Evolutionary conservation across 2,888 invertebrate genomes (phyloP).

Genomic region (Pasiphila rectangulata): DNA sequence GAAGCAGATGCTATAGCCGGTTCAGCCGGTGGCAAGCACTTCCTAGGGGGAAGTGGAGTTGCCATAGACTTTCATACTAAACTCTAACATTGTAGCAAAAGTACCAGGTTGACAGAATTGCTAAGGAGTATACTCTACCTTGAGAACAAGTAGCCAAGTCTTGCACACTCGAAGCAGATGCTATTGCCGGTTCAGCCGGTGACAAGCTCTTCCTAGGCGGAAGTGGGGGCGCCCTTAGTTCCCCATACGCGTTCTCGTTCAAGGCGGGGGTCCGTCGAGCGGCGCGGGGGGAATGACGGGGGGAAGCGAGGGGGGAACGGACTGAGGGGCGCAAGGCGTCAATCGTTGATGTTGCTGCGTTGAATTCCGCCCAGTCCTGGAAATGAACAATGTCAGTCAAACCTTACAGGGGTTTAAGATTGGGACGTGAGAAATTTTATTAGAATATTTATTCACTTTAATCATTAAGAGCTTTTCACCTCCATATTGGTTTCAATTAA

Average conservation of each 20-base stretch:
- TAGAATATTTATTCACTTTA: too few relatives aligned
- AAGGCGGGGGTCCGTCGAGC: conserved; percentile 48
- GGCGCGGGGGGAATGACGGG: conserved; percentile 72
- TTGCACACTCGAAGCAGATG: conserved; percentile 65
- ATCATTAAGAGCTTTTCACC: too few relatives aligned
- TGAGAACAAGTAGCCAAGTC: conserved; percentile 58
- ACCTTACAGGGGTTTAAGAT: too few relatives aligned
- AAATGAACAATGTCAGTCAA: not conserved
- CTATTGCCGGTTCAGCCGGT: conserved; percentile 61
- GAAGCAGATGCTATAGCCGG: conserved; percentile 56
- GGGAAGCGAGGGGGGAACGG: conserved; percentile 81
- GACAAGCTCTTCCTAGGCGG: conserved; percentile 82
- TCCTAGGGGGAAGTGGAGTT: conserved; percentile 80
- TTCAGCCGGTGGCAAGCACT: conserved; percentile 76
- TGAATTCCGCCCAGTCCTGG: conserved; percentile 83
- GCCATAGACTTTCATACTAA: too few relatives aligned
- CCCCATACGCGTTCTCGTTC: conserved; percentile 69
- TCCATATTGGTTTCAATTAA: too few relatives aligned
- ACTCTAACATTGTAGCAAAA: too few relatives aligned
- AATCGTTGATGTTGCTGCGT: conserved; percentile 83
- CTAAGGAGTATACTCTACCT: conserved; percentile 34
- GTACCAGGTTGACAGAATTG: not conserved
- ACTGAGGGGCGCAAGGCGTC: conserved; percentile 74
- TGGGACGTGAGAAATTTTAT: too few relatives aligned
- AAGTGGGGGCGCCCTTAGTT: conserved; percentile 71